Evolutionary conservation across 2,888 invertebrate species (phyloP).

Genomic region (Caenorhabditis sinica): DNA sequence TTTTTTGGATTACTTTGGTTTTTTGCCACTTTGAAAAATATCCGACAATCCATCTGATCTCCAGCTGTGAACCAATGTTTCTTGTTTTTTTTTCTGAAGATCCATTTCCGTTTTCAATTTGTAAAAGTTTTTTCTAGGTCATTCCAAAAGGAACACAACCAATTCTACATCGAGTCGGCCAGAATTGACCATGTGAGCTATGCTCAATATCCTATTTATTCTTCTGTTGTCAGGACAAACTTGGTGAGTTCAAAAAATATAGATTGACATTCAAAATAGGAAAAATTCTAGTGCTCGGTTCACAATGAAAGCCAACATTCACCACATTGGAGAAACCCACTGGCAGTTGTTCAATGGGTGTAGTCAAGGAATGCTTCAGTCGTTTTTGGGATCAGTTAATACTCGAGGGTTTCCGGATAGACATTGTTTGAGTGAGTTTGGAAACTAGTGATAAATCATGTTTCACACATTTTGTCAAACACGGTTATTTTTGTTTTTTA

Average conservation of each 20-base stretch:
- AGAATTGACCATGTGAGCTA: slow-evolving; percentile 49
- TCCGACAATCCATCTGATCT: no score
- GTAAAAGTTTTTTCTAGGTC: neutral
- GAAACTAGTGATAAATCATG: no score
- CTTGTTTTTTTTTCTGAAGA: neutral
- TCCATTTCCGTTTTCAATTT: neutral
- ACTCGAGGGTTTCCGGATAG: slow-evolving; percentile 60
- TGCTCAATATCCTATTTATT: slow-evolving; percentile 34
- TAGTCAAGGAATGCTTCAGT: slow-evolving; percentile 70
- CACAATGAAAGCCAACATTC: slow-evolving; percentile 24
- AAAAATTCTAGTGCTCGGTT: slow-evolving; percentile 36
- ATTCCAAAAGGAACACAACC: neutral
- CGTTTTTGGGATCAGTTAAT: slow-evolving; percentile 64
- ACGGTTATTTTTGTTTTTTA: no score
- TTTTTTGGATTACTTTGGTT: neutral
- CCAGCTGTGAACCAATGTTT: no score
- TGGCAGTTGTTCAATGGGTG: slow-evolving; percentile 71
- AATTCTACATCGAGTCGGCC: neutral
- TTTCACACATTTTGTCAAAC: no score
- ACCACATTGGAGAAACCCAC: slow-evolving; percentile 47
- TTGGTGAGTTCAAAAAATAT: slow-evolving; percentile 13
- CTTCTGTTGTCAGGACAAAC: slow-evolving; percentile 9
- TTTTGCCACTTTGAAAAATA: neutral
- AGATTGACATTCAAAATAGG: neutral
- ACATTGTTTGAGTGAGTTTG: slow-evolving; percentile 67